Conservation (phyloP, 2,888 invertebrate genomes). For the Hololepta plana region DNA sequence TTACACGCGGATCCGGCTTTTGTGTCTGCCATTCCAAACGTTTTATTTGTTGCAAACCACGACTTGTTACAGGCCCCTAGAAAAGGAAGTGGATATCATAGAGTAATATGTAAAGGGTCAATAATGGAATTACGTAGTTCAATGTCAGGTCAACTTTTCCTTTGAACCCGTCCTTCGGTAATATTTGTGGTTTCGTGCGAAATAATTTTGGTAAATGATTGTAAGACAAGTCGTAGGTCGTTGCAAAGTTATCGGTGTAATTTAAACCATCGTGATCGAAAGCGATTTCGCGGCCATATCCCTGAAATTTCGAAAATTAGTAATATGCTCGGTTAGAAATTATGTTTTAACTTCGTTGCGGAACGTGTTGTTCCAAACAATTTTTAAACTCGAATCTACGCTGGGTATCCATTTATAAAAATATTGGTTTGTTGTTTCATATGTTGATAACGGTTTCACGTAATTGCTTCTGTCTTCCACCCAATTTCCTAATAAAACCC, state of each 20-base stretch:
- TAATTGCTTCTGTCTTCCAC: constrained; percentile 11
- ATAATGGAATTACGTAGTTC: constrained; percentile 1
- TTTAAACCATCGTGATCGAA: constrained; percentile 28
- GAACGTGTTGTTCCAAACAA: constrained; percentile 11
- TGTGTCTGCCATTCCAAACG: not conserved
- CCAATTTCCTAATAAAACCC: constrained; percentile 18
- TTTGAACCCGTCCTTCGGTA: too few species aligned
- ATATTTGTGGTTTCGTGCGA: constrained; percentile 21
- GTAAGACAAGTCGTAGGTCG: constrained; percentile 34
- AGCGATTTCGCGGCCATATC: constrained; percentile 24
- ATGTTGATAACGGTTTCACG: constrained; percentile 10
- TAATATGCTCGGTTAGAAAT: not conserved
- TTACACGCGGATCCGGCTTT: not conserved
- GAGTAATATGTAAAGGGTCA: too few species aligned
- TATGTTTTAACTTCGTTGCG: constrained; percentile 10
- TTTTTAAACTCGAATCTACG: constrained; percentile 7
- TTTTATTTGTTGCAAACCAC: not conserved
- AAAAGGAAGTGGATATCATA: not conserved
- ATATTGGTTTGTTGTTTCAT: constrained; percentile 11
- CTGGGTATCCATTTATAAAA: constrained; percentile 11
- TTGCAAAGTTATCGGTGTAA: constrained; percentile 31
- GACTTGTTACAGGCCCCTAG: not conserved
- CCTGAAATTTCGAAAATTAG: constrained; percentile 22
- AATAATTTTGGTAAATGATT: constrained; percentile 33
- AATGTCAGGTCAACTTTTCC: constrained; percentile 8